Evolutionary conservation across 1,140 invertebrate genomes (phyloP), one percentile per base, ranked within the genome.

Genomic region (Rhyacophila brunnea): DNA sequence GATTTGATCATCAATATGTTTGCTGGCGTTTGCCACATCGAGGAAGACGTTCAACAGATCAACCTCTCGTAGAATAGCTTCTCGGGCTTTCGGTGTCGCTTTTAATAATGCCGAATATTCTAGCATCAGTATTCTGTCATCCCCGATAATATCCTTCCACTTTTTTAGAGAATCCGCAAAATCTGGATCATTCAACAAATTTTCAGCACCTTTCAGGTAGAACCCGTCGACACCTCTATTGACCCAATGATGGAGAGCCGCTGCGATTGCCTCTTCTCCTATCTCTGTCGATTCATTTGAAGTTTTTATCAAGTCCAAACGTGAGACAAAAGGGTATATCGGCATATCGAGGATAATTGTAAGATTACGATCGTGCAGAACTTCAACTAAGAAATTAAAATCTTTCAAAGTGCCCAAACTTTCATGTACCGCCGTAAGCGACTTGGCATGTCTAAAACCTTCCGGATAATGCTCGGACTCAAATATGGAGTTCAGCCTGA

Each of bases 401-500:
- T 92, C 87, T 43, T 80, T 73, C 19, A 84, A 65, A 1, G 74
- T 80, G 1, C 91, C 90, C 11, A 92, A 64, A 61, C 79, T 78
- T 9, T 75, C 73, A 58, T 87, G 84, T 14, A 92, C 82, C 2
- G 78, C 72, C 0, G 75, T 77, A 40, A 90, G 70, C 34, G 82
- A 87, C 11, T 82, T 81, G 6, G 85, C 75, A 66, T 88, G 83
- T 55, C 80, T 74, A 67, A 85, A 89, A 62, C 86, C 73, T 62
- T 88, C 84, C 2, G 88, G 87, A 71, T 90, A 91, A 63, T 86
- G 72, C n/a, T 75, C 64, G 0, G 87, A 79, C 45, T 80, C 73
- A 69, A 89, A 91, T 52, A 92, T 87, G 0, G 87, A 90, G 73
- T 90, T 91, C 0, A 93, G 68, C 46, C 88, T 74, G 11, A 93